Evolutionary conservation across 2,797 vertebrate species (phyloP).

Genomic region (Thalassophryne amazonica): DNA sequence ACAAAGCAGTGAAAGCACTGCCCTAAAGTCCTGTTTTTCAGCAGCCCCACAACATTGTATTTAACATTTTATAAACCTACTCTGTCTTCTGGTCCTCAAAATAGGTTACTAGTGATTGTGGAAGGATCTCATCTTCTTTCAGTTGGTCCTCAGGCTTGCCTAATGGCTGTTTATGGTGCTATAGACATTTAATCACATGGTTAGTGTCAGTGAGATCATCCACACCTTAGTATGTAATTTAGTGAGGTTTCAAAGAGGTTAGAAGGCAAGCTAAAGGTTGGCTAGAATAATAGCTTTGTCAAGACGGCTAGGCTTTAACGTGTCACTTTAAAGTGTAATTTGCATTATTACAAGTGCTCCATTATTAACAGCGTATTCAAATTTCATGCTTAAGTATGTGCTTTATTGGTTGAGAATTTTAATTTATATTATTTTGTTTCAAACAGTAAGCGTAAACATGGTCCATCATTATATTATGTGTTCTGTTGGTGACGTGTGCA

Average conservation of each 20-base stretch:
- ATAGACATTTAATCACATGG: constrained; percentile 45
- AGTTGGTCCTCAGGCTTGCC: constrained; percentile 11
- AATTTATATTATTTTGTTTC: constrained; percentile 10
- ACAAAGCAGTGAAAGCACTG: too few species aligned
- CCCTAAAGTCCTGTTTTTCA: too few species aligned
- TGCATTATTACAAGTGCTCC: neutral
- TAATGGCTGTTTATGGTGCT: constrained; percentile 52
- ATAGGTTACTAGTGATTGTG: constrained; percentile 31
- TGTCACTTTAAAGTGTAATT: constrained; percentile 5
- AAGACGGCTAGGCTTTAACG: neutral
- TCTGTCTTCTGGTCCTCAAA: neutral
- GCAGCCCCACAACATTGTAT: too few species aligned
- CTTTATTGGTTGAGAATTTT: constrained; percentile 13
- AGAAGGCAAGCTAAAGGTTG: neutral
- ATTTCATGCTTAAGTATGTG: neutral
- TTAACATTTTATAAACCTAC: too few species aligned
- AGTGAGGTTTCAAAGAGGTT: neutral
- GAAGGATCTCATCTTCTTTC: constrained; percentile 15
- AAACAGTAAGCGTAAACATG: constrained; percentile 6
- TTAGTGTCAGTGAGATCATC: constrained; percentile 38
- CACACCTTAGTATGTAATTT: constrained; percentile 21
- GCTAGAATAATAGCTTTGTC: neutral
- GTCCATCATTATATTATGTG: constrained; percentile 9
- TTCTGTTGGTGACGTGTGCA: constrained; percentile 26
- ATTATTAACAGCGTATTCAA: neutral